Evolutionary conservation across 1,140 invertebrate genomes (phyloP).

Genomic region (Sarcophaga bullata): DNA sequence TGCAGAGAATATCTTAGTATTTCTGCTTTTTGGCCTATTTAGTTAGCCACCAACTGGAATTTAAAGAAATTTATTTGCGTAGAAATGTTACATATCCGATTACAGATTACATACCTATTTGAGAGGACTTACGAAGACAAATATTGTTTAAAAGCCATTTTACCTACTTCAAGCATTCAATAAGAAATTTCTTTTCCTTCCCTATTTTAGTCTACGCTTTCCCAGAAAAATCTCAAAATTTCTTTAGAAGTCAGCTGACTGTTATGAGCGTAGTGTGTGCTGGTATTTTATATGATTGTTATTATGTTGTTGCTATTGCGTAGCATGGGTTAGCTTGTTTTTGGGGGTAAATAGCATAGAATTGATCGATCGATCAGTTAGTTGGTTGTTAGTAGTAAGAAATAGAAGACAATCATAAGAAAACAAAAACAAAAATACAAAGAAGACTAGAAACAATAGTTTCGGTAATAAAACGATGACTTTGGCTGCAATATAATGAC

Average conservation of each 20-base stretch:
- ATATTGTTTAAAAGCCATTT: no score
- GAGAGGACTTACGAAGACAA: no score
- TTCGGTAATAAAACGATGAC: no score
- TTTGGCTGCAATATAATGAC: no score
- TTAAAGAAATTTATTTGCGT: no score
- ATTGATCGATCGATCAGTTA: slow-evolving; percentile 24
- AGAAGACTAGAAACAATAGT: neutral
- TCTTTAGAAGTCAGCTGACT: neutral
- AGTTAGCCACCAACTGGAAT: no score
- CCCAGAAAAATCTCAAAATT: neutral
- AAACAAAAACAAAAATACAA: neutral
- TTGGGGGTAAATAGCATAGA: neutral
- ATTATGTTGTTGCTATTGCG: neutral
- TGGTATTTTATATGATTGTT: neutral
- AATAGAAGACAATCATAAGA: neutral
- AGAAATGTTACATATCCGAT: no score
- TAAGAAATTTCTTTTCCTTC: no score
- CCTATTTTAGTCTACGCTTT: neutral
- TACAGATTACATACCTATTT: no score
- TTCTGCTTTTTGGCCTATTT: no score
- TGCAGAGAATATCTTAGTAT: no score
- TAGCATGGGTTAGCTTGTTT: neutral
- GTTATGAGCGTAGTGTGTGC: neutral
- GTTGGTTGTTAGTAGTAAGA: slow-evolving; percentile 18
- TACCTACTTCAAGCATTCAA: no score